phyloP scores from a whole-genome alignment of 1,140 invertebrate species.

The Drosophila simulans region DNA sequence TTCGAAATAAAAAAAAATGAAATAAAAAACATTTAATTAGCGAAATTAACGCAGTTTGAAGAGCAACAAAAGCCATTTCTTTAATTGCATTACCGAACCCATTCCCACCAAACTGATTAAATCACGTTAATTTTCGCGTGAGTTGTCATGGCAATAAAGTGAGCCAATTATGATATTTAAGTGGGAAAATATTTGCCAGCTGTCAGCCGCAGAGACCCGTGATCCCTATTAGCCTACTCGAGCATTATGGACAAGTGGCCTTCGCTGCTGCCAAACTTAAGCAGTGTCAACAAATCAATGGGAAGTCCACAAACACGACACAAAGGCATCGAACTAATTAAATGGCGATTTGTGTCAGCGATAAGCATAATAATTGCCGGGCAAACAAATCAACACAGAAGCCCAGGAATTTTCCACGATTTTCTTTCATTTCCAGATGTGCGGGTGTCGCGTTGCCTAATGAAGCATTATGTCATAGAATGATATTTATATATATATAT shows the following conservation, averaged over 20 bases:
- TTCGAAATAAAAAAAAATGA: background rate
- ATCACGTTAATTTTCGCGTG: slow-evolving; percentile 15
- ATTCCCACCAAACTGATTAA: slow-evolving; percentile 3
- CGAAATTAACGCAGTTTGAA: slow-evolving; percentile 4
- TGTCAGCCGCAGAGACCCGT: slow-evolving; percentile 43
- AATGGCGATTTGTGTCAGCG: slow-evolving; percentile 80
- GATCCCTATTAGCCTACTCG: slow-evolving; percentile 41
- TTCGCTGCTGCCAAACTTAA: slow-evolving; percentile 30
- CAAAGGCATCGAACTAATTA: slow-evolving; percentile 73
- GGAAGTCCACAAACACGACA: slow-evolving; percentile 61
- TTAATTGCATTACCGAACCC: slow-evolving; percentile 12
- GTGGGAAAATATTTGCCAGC: slow-evolving; percentile 34
- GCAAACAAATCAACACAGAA: slow-evolving; percentile 69
- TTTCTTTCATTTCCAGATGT: slow-evolving; percentile 37
- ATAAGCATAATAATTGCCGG: slow-evolving; percentile 78
- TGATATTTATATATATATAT: slow-evolving; percentile 10
- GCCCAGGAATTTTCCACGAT: slow-evolving; percentile 33
- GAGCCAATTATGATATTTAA: slow-evolving; percentile 37
- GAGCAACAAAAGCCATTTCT: background rate
- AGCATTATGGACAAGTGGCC: slow-evolving; percentile 34
- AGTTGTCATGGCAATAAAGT: slow-evolving; percentile 19
- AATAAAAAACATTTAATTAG: background rate
- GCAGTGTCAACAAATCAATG: slow-evolving; percentile 77
- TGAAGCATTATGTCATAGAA: slow-evolving; percentile 43
- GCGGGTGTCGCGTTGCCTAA: slow-evolving; percentile 58